These are phyloP conservation scores for Cavia porcellus DNA, from an alignment of 2,113 vertebrate species.

Conservation along the genomic window DNA sequence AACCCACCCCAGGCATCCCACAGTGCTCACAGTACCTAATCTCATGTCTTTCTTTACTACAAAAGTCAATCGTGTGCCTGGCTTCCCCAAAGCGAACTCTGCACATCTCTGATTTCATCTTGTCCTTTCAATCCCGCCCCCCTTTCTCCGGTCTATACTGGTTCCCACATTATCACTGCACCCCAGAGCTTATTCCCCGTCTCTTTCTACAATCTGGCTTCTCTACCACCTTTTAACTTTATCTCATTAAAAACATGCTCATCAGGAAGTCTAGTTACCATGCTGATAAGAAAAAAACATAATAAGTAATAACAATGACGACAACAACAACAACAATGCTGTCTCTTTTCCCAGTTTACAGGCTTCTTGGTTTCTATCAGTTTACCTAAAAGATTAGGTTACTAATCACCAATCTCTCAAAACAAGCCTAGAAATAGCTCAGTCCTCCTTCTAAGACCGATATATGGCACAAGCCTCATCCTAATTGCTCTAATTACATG, in stretches of 20 bases:
- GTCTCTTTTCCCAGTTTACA: constrained; percentile 38
- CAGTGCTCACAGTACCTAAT: too few species aligned
- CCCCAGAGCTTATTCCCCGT: background rate
- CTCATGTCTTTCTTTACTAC: background rate
- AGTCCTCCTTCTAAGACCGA: constrained; percentile 60
- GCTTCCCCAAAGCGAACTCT: background rate
- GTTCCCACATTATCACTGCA: background rate
- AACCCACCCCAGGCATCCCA: background rate
- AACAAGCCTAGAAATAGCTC: constrained; percentile 77
- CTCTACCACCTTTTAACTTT: constrained; percentile 10
- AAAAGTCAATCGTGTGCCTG: background rate
- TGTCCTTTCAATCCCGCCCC: background rate
- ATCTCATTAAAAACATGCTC: constrained; percentile 43
- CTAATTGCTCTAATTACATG: constrained; percentile 85
- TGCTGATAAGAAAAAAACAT: constrained; percentile 34
- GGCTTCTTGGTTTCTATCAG: constrained; percentile 56
- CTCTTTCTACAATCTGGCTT: background rate
- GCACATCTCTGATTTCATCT: background rate
- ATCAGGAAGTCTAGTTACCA: constrained; percentile 40
- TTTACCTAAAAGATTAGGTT: constrained; percentile 76
- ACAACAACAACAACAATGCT: background rate
- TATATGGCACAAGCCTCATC: constrained; percentile 67
- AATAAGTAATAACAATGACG: constrained; percentile 1
- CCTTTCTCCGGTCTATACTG: background rate
- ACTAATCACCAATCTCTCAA: constrained; percentile 75